Conservation (phyloP, 2,888 invertebrate genomes). For the Orchesellides sinensis region DNA sequence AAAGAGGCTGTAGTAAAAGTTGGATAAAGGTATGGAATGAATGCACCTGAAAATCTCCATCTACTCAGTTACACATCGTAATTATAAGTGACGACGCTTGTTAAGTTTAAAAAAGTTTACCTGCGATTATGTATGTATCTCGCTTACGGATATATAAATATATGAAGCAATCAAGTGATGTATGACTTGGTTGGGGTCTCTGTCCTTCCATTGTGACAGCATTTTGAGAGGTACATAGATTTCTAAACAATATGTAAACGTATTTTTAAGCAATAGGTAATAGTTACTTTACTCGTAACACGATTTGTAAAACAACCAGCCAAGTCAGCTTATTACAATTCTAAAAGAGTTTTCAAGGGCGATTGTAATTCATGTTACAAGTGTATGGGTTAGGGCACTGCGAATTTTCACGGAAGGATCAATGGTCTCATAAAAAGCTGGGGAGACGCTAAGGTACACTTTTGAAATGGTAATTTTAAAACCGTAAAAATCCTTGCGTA, state of each 20-base stretch:
- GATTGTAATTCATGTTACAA: background rate
- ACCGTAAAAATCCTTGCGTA: slow-evolving; percentile 41
- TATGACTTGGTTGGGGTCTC: background rate
- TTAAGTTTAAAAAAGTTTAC: no score
- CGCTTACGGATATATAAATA: no score
- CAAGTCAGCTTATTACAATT: no score
- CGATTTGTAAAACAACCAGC: no score
- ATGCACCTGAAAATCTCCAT: slow-evolving; percentile 33
- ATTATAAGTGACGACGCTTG: no score
- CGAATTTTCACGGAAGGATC: slow-evolving; percentile 39
- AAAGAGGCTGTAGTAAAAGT: slow-evolving; percentile 1
- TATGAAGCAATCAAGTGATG: no score
- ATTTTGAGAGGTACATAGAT: no score
- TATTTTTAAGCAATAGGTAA: no score
- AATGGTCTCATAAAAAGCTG: slow-evolving; percentile 45
- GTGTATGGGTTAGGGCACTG: background rate
- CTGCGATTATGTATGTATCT: no score
- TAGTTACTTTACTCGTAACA: no score
- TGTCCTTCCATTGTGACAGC: background rate
- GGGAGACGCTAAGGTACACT: slow-evolving; percentile 31
- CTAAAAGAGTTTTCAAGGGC: background rate
- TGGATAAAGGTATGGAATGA: slow-evolving; percentile 5
- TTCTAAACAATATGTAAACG: no score
- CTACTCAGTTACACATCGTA: no score
- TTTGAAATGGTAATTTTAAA: slow-evolving; percentile 60